A percentile compares a stretch with the other conserved stretches of the same genome.
These are phyloP conservation scores for Nothoprocta pentlandii DNA, from an alignment of 2,113 vertebrate genomes.

Conservation along the genomic window DNA sequence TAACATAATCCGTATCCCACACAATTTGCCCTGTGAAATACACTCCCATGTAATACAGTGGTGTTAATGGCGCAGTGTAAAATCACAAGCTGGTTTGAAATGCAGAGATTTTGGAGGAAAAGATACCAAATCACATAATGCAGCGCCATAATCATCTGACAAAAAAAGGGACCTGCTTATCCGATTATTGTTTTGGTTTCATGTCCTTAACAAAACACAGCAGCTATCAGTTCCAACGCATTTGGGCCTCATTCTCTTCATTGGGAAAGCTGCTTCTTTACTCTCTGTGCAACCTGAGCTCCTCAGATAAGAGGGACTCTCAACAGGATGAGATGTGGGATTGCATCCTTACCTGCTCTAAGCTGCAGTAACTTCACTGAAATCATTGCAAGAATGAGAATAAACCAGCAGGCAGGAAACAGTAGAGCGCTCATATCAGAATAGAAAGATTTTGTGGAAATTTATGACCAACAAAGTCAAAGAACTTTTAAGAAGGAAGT, in stretches of 20 bases:
- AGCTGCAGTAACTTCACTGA: neutral
- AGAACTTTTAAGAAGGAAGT: neutral
- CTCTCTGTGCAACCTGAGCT: neutral
- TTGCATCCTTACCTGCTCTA: neutral
- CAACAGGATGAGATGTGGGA: neutral
- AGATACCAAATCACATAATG: conserved; percentile 71
- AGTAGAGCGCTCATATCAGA: fast-evolving
- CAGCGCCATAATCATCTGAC: conserved; percentile 67
- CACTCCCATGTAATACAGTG: conserved; percentile 57
- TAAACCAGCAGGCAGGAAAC: neutral
- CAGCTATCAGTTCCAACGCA: conserved; percentile 41
- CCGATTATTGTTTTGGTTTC: conserved; percentile 63
- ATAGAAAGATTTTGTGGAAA: neutral
- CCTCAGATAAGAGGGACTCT: neutral
- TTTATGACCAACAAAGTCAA: fast-evolving
- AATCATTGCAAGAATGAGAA: neutral
- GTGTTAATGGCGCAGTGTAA: conserved; percentile 75
- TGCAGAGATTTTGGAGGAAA: conserved; percentile 60
- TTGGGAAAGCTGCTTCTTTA: neutral
- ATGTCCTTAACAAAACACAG: conserved; percentile 65
- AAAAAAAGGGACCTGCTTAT: conserved; percentile 75
- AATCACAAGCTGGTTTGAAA: conserved; percentile 74
- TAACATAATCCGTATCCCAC: conserved; percentile 75
- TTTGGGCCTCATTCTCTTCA: neutral
- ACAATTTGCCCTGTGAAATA: conserved; percentile 66